Evolutionary conservation across 92 coral and sea anemone genomes (phyloP), one percentile per base, ranked within the genome.

Genomic region (Heteractis magnifica): DNA sequence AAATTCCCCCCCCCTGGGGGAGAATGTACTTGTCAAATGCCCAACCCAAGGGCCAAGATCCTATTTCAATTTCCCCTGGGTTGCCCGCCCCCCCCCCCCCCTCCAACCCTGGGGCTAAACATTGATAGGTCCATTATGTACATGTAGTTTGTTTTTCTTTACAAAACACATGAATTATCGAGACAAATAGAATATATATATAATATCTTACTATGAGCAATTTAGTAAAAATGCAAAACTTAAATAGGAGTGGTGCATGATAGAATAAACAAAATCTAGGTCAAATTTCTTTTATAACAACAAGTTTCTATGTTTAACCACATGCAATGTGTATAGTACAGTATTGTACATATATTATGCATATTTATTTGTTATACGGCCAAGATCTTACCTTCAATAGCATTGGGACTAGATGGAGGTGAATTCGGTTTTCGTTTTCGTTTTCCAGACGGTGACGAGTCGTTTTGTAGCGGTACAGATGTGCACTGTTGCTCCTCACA

Each of bases 351-450:
- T 8, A 15, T 16, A 4, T 26, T 26, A 26, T 56, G 15, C 16
- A 58, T 18, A 62, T 62, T 11, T 9, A 62, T 62, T 18, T 9
- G 23, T 62, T 62, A 18, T 16, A 8, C 70, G 7, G 21, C 10
- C 6, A 26, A 26, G 13, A 77, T 79, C 87, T 51, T 59, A 93
- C 98, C 98, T 74, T 93, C 98, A 13, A 92, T 81, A 16, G 88
- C 90, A 68, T 87, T 89, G 44, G 98, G 98, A 60, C 95, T 91
- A 51, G 94, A 93, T 14, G 93, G 94, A 21, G 98, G 93, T 50
- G 98, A 92, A 79, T 87, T 81, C 8, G 92, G 93, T 85, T 91
- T 91, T 75, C 98, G 64, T 86, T 93, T 93, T 44, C 90, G 83
- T 80, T 78, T 91, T 84, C 86, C 88, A 51, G 90, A 73, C 41